A percentile compares a stretch with the other conserved stretches of the same genome.
These are phyloP conservation scores for Ovis canadensis DNA, from an alignment of 2,113 vertebrate genomes.

Conservation along the genomic window DNA sequence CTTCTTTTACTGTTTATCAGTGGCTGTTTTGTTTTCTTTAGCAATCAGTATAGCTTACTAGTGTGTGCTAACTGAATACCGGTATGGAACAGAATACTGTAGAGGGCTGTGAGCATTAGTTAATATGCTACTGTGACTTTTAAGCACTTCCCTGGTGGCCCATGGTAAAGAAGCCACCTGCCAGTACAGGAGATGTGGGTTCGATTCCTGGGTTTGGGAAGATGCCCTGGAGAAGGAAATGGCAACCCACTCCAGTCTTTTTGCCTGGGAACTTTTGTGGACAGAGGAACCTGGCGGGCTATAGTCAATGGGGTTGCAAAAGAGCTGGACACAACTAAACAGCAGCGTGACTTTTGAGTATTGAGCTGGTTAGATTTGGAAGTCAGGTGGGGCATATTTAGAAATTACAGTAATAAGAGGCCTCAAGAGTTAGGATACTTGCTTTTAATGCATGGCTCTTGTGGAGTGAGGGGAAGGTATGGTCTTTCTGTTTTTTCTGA, in stretches of 20 bases:
- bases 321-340: neutral
- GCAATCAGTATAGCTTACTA: neutral
- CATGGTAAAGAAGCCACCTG: neutral
- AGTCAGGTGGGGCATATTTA: neutral
- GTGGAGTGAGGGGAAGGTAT: neutral
- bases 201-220: neutral
- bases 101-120: neutral
- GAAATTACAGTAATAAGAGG: neutral
- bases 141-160: neutral
- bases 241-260: neutral
- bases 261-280: neutral
- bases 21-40: neutral
- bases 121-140: neutral
- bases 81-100: neutral
- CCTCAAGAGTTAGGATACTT: neutral
- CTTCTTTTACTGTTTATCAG: neutral
- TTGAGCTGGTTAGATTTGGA: neutral
- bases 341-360: neutral
- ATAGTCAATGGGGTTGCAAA: neutral
- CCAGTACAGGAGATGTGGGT: neutral
- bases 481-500: neutral
- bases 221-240: neutral
- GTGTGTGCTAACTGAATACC: too few relatives aligned
- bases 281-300: neutral
- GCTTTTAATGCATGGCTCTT: neutral